Conservation (phyloP, 1,140 invertebrate genomes). For the Plectrocnemia conspersa region DNA sequence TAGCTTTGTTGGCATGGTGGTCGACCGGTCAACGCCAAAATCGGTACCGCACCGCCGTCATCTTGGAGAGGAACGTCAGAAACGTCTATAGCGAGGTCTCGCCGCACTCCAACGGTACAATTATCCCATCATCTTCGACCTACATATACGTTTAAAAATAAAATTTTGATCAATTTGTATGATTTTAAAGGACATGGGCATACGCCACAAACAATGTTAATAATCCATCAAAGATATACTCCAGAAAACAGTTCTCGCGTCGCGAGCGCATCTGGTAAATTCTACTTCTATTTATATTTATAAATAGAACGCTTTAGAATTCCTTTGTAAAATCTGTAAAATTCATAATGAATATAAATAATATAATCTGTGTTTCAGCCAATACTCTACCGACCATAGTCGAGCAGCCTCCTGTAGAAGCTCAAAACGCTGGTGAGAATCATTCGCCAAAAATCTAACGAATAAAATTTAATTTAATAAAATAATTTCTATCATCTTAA, state of each 20-base stretch:
- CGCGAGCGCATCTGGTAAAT: too few species aligned
- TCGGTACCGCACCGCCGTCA: conserved; percentile 50
- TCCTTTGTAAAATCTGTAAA: too few species aligned
- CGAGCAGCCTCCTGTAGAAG: background rate
- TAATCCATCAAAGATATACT: background rate
- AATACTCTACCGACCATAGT: too few species aligned
- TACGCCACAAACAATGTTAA: conserved; percentile 5
- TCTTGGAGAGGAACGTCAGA: conserved; percentile 43
- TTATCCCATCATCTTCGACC: too few species aligned
- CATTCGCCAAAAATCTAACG: background rate
- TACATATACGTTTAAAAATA: too few species aligned
- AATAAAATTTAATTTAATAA: background rate
- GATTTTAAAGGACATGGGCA: background rate
- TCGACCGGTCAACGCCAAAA: conserved; percentile 57
- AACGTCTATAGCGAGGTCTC: conserved; percentile 24
- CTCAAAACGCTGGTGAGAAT: background rate
- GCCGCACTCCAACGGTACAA: too few species aligned
- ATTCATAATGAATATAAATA: too few species aligned
- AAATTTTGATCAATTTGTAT: too few species aligned
- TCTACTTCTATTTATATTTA: too few species aligned
- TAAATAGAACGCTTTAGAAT: too few species aligned
- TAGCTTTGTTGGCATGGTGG: conserved; percentile 67
- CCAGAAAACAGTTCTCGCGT: background rate
- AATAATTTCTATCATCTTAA: background rate
- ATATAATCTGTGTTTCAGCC: too few species aligned